A percentile compares a stretch with the other conserved stretches of the same genome.
phyloP scores from a whole-genome alignment of 2,888 invertebrate species.

The Callyntrura sp. region DNA sequence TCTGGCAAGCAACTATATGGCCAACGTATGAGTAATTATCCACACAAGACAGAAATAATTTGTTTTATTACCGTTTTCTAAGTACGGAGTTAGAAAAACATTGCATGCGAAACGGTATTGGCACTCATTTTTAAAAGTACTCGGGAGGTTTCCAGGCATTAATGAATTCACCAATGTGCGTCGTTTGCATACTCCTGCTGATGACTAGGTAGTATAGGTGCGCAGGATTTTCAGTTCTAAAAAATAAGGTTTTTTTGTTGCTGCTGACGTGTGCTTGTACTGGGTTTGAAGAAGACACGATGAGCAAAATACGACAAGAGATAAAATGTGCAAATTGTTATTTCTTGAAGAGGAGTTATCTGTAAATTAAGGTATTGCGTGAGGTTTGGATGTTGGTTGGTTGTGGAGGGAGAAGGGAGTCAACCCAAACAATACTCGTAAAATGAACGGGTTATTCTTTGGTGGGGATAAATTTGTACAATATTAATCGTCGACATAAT shows the following conservation, averaged over 20 bases:
- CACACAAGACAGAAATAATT: conserved; percentile 68
- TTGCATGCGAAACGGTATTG: neutral
- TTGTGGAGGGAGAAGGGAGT: neutral
- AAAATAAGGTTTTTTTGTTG: too few relatives aligned
- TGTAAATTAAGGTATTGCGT: too few relatives aligned
- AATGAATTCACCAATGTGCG: neutral
- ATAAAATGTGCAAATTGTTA: neutral
- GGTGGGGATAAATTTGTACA: neutral
- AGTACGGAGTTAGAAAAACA: neutral
- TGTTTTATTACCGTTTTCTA: conserved; percentile 16
- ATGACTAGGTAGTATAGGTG: too few relatives aligned
- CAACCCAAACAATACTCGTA: conserved; percentile 16
- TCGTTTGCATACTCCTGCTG: too few relatives aligned
- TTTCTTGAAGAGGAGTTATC: too few relatives aligned
- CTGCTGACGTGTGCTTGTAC: too few relatives aligned
- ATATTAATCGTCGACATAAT: conserved; percentile 54
- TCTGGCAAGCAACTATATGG: conserved; percentile 22
- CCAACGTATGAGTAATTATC: conserved; percentile 61
- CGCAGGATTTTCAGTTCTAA: too few relatives aligned
- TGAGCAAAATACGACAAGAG: too few relatives aligned
- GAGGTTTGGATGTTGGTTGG: neutral
- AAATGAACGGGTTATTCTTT: conserved; percentile 10
- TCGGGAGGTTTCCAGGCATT: neutral
- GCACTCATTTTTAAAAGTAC: neutral
- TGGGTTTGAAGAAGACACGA: too few relatives aligned